A percentile compares a stretch with the other conserved stretches of the same genome.
Conservation (phyloP, 2,113 vertebrate species). For the Mormoops blainvillei region DNA sequence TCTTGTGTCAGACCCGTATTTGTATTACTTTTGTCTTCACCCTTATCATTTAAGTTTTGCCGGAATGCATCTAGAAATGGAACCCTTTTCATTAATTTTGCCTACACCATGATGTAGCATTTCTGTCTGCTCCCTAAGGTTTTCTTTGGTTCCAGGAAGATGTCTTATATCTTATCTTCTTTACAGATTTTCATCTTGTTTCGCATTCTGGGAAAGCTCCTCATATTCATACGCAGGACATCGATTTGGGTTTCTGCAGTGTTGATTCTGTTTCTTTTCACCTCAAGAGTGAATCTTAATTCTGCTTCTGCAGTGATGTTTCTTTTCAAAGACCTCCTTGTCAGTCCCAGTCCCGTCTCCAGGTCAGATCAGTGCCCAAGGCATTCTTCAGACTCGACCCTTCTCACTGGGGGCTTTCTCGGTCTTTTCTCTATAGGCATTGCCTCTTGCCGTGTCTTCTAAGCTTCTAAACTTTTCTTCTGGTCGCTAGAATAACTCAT, state of each 20-base stretch:
- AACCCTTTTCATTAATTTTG: not conserved
- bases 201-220: not conserved
- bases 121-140: not conserved
- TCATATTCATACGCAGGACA: not conserved
- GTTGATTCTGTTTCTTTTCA: not conserved
- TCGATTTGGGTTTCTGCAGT: not conserved
- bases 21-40: not conserved
- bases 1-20: not conserved
- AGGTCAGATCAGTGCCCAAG: not conserved
- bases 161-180: not conserved
- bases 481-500: not conserved
- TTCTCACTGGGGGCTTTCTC: not conserved
- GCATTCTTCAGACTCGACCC: not conserved
- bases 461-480: not conserved
- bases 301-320: not conserved
- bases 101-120: not conserved
- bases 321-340: not conserved
- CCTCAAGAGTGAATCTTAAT: not conserved
- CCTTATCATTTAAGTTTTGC: not conserved
- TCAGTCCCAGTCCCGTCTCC: not conserved
- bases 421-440: not conserved
- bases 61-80: not conserved
- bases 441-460: not conserved
- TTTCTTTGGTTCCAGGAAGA: not conserved
- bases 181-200: not conserved